Evolutionary conservation across 2,888 invertebrate genomes (phyloP), one percentile per base, ranked within the genome.

Genomic region (Ptilodon capucinus): DNA sequence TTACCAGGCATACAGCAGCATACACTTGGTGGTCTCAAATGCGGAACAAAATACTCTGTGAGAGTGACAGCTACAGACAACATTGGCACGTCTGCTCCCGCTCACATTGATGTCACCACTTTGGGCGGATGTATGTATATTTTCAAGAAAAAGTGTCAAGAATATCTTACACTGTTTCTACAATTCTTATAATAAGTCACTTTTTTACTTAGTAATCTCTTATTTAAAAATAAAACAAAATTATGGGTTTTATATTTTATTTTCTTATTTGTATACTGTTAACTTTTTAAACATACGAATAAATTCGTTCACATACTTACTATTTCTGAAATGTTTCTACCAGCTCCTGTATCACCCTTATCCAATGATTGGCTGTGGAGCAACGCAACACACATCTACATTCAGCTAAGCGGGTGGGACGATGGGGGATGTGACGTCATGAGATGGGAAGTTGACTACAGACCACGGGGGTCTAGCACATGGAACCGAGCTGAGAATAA

Each of bases 371-470:
- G 97, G 78, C 91, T 97, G 41, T 92, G 93, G 76, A 94, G 96
- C 52, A 97, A 97, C 75, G 94, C 96, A 8, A 95, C 96, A 0
- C 95, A 95, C 54, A 94, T 97, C 39, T 94, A 95, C 74, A 92
- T 97, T 44, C 95, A 96, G 78, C 92, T 97, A 40, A 93, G 94
- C 56, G 94, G 95, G 0, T 98, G 97, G 97, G 95, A 95, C 44
- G 95, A 95, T 65, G 95, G 96, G 1, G 97, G 97, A 8, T 98
- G 98, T 88, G 94, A 95, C 51, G 95, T 97, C 75, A 93, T 93
- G 39, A 94, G 95, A 60, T 97, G 96, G 90, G 95, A 95, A 16
- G 94, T 97, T 5, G 95, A 96, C 71, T 94, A 94, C 70, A 90
- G 93, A 40, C 85, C 91, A 0, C 76, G 93, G 8, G 92, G 89